Percentiles rank a stretch among this genome's conserved stretches.
phyloP scores from a whole-genome alignment of 92 coral and sea anemone genomes.

The Pocillopora meandrina region DNA sequence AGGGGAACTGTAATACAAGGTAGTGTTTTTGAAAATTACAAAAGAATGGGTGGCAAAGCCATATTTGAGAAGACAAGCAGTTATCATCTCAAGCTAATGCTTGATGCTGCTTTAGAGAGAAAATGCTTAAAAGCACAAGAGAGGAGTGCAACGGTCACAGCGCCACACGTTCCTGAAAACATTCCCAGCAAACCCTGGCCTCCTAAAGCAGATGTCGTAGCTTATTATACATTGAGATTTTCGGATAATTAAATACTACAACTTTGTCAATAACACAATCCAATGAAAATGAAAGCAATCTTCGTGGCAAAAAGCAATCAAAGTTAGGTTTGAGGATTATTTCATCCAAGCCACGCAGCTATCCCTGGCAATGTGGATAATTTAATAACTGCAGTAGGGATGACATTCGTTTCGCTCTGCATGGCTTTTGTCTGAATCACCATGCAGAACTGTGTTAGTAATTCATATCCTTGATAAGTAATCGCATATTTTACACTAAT shows the following conservation, averaged over 20 bases:
- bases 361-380: too few relatives aligned
- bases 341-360: too few relatives aligned
- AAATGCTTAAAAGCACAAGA: neutral
- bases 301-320: too few relatives aligned
- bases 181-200: neutral
- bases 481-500: too few relatives aligned
- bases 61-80: neutral
- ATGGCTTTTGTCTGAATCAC: too few relatives aligned
- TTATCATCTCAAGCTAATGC: neutral
- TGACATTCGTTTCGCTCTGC: too few relatives aligned
- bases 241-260: neutral
- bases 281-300: too few relatives aligned
- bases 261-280: too few relatives aligned
- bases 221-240: neutral
- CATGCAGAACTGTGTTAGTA: too few relatives aligned
- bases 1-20: slow-evolving; percentile 41
- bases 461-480: too few relatives aligned
- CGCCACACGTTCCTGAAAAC: neutral
- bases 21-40: neutral
- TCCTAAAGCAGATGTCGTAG: neutral
- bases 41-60: slow-evolving; percentile 4
- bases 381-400: too few relatives aligned
- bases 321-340: too few relatives aligned
- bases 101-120: neutral
- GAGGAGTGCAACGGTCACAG: neutral